Conservation (phyloP, 2,888 invertebrate genomes). For the Meiosimyza platycephala region DNA sequence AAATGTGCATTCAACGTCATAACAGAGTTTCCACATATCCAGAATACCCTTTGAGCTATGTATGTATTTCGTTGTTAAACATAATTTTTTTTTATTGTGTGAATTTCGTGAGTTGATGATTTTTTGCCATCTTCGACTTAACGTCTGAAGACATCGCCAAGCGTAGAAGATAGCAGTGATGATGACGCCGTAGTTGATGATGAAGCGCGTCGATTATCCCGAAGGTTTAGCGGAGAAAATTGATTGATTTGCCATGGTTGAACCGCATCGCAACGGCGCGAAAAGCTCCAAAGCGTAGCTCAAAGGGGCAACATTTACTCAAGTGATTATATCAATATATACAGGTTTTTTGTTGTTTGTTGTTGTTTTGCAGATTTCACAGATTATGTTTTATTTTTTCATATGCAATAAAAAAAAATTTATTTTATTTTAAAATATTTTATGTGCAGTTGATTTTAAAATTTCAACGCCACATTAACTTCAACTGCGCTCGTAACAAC, state of each 20-base stretch:
- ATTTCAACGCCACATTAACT: background rate
- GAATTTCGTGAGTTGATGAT: constrained; percentile 39
- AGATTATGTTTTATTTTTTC: background rate
- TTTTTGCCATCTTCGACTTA: too few species aligned
- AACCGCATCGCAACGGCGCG: constrained; percentile 38
- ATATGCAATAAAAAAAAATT: background rate
- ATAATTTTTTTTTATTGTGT: background rate
- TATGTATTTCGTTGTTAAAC: background rate
- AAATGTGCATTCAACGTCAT: too few species aligned
- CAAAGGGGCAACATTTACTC: constrained; percentile 23
- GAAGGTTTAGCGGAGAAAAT: constrained; percentile 53
- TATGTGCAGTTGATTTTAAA: constrained; percentile 12
- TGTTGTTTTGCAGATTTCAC: background rate
- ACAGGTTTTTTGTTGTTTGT: background rate
- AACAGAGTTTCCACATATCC: too few species aligned
- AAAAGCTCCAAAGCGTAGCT: constrained; percentile 29
- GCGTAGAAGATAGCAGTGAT: background rate
- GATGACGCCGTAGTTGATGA: constrained; percentile 39
- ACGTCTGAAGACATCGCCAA: too few species aligned
- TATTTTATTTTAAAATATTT: background rate
- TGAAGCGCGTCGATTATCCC: constrained; percentile 60
- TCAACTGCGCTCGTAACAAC: background rate
- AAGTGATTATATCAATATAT: constrained; percentile 28
- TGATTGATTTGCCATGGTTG: constrained; percentile 62
- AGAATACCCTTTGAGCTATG: background rate